Evolutionary conservation across 2,888 invertebrate species (phyloP).

Genomic region (Pocota personata): DNA sequence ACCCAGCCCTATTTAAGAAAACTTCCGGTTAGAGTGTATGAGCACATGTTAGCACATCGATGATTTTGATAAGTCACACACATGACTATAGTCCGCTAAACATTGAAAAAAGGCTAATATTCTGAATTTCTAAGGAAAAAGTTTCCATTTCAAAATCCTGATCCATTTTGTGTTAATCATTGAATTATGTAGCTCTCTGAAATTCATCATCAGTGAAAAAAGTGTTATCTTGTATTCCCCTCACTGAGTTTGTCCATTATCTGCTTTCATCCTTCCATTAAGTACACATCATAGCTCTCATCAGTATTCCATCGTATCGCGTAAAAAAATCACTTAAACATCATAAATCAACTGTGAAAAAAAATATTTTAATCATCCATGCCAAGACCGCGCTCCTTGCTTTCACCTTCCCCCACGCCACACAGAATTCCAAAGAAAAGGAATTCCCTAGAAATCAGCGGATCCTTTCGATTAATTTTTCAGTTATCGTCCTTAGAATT

Average conservation of each 20-base stretch:
- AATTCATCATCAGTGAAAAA: neutral
- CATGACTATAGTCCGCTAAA: too few relatives aligned
- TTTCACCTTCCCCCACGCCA: neutral
- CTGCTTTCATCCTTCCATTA: slow-evolving; percentile 8
- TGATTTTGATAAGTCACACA: too few relatives aligned
- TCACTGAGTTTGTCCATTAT: slow-evolving; percentile 23
- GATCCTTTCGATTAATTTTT: slow-evolving; percentile 49
- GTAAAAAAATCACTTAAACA: slow-evolving; percentile 48
- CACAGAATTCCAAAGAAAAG: neutral
- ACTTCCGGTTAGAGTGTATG: too few relatives aligned
- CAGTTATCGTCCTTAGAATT: slow-evolving; percentile 16
- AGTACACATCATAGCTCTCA: slow-evolving; percentile 16
- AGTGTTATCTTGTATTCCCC: slow-evolving; percentile 23
- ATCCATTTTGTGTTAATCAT: slow-evolving; percentile 20
- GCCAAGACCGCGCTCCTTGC: neutral
- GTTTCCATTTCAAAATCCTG: neutral
- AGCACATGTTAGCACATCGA: too few relatives aligned
- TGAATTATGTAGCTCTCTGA: slow-evolving; percentile 6
- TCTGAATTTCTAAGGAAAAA: neutral
- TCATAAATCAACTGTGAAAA: slow-evolving; percentile 58
- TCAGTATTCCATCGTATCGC: slow-evolving; percentile 1
- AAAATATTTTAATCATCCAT: slow-evolving; percentile 40
- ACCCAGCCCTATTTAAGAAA: too few relatives aligned
- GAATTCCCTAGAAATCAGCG: slow-evolving; percentile 3
- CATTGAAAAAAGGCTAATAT: neutral